Conservation (phyloP, 2,797 vertebrate genomes). For the Silurus aristotelis region DNA sequence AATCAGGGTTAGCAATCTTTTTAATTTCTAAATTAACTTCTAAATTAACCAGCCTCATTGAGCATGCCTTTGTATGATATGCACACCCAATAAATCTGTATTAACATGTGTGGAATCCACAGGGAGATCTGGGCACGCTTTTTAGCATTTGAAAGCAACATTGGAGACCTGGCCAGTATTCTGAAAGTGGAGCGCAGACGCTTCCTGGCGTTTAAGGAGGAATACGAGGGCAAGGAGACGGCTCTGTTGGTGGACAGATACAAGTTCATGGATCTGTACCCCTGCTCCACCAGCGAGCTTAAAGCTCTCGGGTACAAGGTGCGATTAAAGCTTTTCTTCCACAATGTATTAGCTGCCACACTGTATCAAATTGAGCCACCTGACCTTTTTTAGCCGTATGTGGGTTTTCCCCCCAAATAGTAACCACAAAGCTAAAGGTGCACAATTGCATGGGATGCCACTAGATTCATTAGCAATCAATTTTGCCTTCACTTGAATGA, state of each 20-base stretch:
- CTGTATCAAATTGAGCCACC: too few relatives aligned
- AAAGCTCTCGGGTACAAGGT: conserved; percentile 99
- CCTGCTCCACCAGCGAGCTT: conserved; percentile 94
- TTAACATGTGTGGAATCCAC: conserved; percentile 32
- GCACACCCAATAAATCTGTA: too few relatives aligned
- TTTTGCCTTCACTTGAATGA: too few relatives aligned
- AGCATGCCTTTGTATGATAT: background rate
- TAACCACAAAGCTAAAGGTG: too few relatives aligned
- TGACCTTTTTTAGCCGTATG: too few relatives aligned
- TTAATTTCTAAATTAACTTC: background rate
- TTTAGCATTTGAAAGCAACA: conserved; percentile 97
- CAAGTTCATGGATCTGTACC: conserved; percentile 99
- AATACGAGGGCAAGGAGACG: conserved; percentile 98
- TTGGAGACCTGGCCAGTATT: conserved; percentile 97
- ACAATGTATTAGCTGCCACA: background rate
- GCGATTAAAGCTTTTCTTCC: conserved; percentile 28
- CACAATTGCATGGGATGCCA: too few relatives aligned
- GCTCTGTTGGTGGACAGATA: conserved; percentile 95
- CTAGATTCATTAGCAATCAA: too few relatives aligned
- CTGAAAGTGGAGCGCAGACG: conserved; percentile 95
- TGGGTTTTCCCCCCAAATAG: too few relatives aligned
- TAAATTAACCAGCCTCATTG: too few relatives aligned
- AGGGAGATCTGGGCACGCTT: conserved; percentile 99
- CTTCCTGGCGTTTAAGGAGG: conserved; percentile 96
- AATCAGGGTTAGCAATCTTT: conserved; percentile 83